These are phyloP conservation scores for Oplegnathus fasciatus DNA, from an alignment of 2,113 vertebrate species.

Conservation along the genomic window DNA sequence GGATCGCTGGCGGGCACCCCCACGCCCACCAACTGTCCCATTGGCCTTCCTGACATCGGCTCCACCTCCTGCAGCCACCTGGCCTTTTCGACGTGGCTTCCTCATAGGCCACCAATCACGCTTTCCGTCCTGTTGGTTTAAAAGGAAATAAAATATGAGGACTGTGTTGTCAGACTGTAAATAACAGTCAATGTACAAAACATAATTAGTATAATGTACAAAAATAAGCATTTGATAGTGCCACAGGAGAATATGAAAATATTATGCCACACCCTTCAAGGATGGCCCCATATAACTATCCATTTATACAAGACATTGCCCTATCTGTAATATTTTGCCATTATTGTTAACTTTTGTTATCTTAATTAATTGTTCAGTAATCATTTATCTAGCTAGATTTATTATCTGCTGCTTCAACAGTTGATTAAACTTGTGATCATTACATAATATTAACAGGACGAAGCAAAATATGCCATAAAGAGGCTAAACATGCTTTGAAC, in stretches of 20 bases:
- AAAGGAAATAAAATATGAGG: conserved; percentile 26
- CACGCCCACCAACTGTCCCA: conserved; percentile 79
- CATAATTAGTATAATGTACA: not conserved
- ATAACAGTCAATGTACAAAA: not conserved
- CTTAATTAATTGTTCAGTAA: not conserved
- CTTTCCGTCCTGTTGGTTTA: conserved; percentile 64
- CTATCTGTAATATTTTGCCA: not conserved
- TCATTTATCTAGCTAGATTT: not conserved
- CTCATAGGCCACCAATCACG: conserved; percentile 88
- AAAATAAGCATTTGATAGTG: not conserved
- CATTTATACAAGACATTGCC: not conserved
- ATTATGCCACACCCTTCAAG: not conserved
- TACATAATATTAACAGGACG: not conserved
- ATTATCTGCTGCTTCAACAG: not conserved
- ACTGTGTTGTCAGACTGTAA: not conserved
- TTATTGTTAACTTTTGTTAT: not conserved
- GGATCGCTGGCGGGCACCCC: conserved; percentile 86
- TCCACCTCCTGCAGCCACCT: conserved; percentile 77
- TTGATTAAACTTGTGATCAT: not conserved
- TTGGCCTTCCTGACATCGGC: conserved; percentile 79
- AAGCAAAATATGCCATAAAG: not conserved
- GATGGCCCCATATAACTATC: not conserved
- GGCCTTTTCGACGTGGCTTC: conserved; percentile 92
- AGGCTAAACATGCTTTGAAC: not conserved
- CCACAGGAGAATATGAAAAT: not conserved